phyloP scores from a whole-genome alignment of 2,888 invertebrate species.

The Aromia moschata region DNA sequence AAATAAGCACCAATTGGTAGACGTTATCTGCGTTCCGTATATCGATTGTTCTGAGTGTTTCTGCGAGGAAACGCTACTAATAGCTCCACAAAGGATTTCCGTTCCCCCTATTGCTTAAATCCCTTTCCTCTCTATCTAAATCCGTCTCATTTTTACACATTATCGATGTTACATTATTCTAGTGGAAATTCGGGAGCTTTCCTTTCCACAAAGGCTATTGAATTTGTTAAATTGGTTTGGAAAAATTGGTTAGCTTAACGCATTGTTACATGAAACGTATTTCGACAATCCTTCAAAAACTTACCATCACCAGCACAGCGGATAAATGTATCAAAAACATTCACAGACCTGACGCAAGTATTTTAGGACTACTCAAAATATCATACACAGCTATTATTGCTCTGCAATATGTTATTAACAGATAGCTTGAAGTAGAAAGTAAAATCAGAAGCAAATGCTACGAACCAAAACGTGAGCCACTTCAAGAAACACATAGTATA shows the following conservation, averaged over 20 bases:
- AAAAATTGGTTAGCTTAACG: background rate
- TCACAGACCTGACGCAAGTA: too few relatives aligned
- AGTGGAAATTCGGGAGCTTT: background rate
- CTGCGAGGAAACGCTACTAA: constrained; percentile 25
- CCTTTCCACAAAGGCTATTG: background rate
- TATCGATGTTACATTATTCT: constrained; percentile 1
- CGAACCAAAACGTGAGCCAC: too few relatives aligned
- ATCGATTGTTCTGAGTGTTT: constrained; percentile 19
- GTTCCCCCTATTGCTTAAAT: constrained; percentile 27
- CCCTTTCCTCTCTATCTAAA: constrained; percentile 9
- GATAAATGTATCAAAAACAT: too few relatives aligned
- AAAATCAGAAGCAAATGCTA: too few relatives aligned
- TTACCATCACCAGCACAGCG: too few relatives aligned
- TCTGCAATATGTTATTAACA: too few relatives aligned
- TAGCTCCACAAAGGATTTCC: constrained; percentile 27
- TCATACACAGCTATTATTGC: too few relatives aligned
- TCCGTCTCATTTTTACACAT: constrained; percentile 16
- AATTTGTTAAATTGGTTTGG: background rate
- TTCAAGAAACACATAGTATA: too few relatives aligned
- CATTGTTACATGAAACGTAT: too few relatives aligned
- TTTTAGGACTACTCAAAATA: too few relatives aligned
- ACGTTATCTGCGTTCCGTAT: constrained; percentile 21
- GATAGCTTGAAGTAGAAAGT: too few relatives aligned
- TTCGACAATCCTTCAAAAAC: too few relatives aligned
- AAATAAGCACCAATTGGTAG: constrained; percentile 26